phyloP scores from a whole-genome alignment of 2,888 invertebrate genomes.

The Drosophila mayaguana region DNA sequence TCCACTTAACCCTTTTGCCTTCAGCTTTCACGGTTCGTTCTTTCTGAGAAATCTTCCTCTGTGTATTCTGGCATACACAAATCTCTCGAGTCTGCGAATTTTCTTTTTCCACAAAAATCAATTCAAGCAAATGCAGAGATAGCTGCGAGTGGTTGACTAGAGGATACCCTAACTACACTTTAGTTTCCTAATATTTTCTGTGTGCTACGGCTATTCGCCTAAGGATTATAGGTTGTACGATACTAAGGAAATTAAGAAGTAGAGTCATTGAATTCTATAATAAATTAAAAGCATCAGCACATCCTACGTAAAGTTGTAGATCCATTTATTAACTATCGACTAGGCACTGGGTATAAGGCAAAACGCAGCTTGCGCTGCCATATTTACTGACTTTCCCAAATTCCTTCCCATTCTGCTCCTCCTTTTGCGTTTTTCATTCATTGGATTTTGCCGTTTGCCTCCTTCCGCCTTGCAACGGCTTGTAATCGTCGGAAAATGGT shows the following conservation, averaged over 20 bases:
- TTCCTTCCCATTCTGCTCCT: conserved; percentile 40
- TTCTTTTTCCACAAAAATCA: conserved; percentile 43
- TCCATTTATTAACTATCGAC: background rate
- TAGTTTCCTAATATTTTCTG: no score
- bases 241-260: no score
- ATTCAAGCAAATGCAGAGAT: conserved; percentile 14
- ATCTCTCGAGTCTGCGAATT: conserved; percentile 44
- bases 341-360: conserved; percentile 26
- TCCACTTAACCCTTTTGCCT: conserved; percentile 49
- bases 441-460: conserved; percentile 32
- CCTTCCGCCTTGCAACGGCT: conserved; percentile 19
- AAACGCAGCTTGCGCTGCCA: conserved; percentile 41
- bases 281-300: background rate
- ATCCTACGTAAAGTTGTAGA: background rate
- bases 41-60: conserved; percentile 26
- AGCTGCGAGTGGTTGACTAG: background rate
- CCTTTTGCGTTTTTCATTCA: conserved; percentile 60
- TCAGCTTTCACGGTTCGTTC: conserved; percentile 21
- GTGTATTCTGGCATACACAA: conserved; percentile 36
- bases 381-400: conserved; percentile 54
- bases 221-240: no score
- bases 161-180: conserved; percentile 14
- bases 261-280: no score
- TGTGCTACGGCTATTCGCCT: background rate
- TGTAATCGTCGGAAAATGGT: conserved; percentile 69